A percentile compares a stretch with the other conserved stretches of the same genome.
Conservation (phyloP, 2,797 vertebrate genomes). For the Spinibarbus caldwelli region DNA sequence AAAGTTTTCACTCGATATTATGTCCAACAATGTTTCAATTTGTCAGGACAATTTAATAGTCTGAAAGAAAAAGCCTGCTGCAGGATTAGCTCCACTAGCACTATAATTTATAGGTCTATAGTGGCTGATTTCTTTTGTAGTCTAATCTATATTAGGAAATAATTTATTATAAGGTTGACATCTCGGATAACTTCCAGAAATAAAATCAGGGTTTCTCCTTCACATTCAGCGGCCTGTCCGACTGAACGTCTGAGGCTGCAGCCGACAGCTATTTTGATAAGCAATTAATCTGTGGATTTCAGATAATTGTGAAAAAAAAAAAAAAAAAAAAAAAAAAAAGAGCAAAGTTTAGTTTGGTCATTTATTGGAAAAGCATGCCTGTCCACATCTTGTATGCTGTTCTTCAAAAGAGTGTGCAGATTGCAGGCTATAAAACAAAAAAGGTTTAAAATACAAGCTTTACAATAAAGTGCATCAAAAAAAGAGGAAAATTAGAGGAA, state of each 20-base stretch:
- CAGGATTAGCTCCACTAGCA: background rate
- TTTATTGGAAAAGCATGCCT: background rate
- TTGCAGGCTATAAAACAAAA: background rate
- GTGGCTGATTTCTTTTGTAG: background rate
- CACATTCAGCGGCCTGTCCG: constrained; percentile 15
- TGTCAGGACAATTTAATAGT: background rate
- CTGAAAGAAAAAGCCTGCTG: background rate
- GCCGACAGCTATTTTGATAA: background rate
- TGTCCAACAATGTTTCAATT: background rate
- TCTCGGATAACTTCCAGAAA: too few relatives aligned
- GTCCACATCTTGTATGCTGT: background rate
- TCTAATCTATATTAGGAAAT: constrained; percentile 45
- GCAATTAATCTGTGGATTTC: background rate
- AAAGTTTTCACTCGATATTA: background rate
- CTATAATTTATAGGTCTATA: background rate
- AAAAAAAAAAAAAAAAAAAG: too few relatives aligned
- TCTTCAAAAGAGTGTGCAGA: background rate
- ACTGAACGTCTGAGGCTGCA: background rate
- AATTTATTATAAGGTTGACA: constrained; percentile 37
- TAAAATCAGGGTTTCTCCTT: constrained; percentile 52
- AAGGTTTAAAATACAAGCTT: background rate
- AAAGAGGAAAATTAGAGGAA: background rate
- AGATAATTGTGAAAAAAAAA: background rate
- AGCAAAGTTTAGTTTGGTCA: background rate
- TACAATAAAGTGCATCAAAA: background rate